Evolutionary conservation across 2,113 vertebrate species (phyloP).

Genomic region (Hippocampus guttulatus): DNA sequence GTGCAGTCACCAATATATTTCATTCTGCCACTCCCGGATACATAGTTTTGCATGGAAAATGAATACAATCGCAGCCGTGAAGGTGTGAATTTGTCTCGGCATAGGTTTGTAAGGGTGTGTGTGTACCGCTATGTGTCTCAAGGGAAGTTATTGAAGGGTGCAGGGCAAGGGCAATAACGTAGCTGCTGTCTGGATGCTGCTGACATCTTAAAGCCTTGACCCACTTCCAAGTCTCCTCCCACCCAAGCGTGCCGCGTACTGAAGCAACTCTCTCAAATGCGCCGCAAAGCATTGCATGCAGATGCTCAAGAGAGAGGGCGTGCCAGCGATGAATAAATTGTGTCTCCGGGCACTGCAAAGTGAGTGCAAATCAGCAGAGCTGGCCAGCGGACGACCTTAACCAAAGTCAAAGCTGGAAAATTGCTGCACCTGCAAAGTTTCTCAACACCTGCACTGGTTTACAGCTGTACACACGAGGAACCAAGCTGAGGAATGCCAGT

Average conservation of each 20-base stretch:
- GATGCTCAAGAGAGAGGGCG: constrained; percentile 26
- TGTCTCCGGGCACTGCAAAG: not conserved
- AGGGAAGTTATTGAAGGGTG: constrained; percentile 24
- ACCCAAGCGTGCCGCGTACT: constrained; percentile 43
- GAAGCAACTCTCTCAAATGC: constrained; percentile 40
- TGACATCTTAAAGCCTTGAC: constrained; percentile 61
- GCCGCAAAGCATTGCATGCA: constrained; percentile 26
- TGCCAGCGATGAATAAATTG: constrained; percentile 47
- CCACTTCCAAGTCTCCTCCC: constrained; percentile 48
- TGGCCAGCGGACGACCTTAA: constrained; percentile 17
- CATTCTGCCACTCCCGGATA: constrained; percentile 24
- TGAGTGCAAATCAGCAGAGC: not conserved
- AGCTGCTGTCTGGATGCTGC: constrained; percentile 29
- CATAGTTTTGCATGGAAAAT: not conserved
- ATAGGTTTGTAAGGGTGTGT: constrained; percentile 14
- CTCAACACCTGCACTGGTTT: constrained; percentile 5
- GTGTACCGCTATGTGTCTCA: not conserved
- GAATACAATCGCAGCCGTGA: not conserved
- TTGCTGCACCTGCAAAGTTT: constrained; percentile 28
- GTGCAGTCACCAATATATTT: constrained; percentile 45
- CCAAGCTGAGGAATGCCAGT: not conserved
- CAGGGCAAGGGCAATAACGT: constrained; percentile 37
- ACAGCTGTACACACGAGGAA: not conserved
- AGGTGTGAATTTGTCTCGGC: constrained; percentile 39
- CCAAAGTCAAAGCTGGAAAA: constrained; percentile 21